Evolutionary conservation across 1,140 invertebrate genomes (phyloP), one percentile per base, ranked within the genome.

Genomic region (Psilanteris sp.): DNA sequence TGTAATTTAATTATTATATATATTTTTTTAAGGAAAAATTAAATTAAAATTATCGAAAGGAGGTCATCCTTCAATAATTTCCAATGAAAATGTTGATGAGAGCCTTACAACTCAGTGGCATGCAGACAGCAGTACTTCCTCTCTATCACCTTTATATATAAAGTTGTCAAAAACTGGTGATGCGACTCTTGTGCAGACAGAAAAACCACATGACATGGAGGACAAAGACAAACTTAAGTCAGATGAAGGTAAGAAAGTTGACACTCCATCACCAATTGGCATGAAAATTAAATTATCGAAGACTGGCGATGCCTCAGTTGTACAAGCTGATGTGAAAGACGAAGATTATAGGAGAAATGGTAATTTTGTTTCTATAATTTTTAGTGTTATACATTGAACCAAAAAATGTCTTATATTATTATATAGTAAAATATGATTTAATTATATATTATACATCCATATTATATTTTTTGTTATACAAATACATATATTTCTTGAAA

Each of bases 201-300:
- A 86, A 9, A 83, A 82, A 43, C 68, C 78, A 8, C 84, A 87
- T 1, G 81, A 88, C 0, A 48, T 61, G 0, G 81, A 80, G 14
- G 83, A 85, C 5, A 55, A 64, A 55, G 22, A 44, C 1, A 77
- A 80, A 3, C 72, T 81, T 7, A 86, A 84, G 52, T 34, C 54
- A 5, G 84, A 87, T 8, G 81, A 85, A 22, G 22, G 20, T 27
- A 81, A 79, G 26, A 80, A 84, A 43, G 77, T 77, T 6, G 85
- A 87, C 15, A 77, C 78, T 8, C 77, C 82, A 18, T 86, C 85
- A 13, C 80, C 86, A 1, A 78, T 88, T 16, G 85, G 85, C 9
- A 85, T 88, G 83, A 88, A 88, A 76, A 83, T 88, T 39, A 88
- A 87, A 48, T 48, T 88, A 7, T 87, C 80, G 1, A 87, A 87